Evolutionary conservation across 2,888 invertebrate species (phyloP), one percentile per base, ranked within the genome.

Genomic region (Lepas anatifera): DNA sequence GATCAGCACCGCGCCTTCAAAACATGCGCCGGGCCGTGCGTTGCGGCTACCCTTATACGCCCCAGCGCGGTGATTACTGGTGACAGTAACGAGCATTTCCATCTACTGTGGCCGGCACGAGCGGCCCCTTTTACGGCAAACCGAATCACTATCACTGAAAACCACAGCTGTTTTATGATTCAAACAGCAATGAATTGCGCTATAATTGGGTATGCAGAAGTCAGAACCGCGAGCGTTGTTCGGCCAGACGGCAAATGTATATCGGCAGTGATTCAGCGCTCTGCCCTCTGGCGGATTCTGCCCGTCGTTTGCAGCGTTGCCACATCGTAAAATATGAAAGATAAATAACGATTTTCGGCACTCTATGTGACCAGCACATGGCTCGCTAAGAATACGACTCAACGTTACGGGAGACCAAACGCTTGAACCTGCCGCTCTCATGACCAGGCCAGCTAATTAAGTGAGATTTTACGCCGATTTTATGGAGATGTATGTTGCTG

Each of bases 281-380:
- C 11, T 3, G 32, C 32, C 32, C 18, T 1, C 11, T 3, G 32
- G 18, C 32, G 18, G 18, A 22, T 3, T 29, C 18, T 0, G 18
- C 18, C n/a, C 32, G 13, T 16, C 58, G 8, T 58, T 32, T 32
- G 58, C 58, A 58, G 18, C 32, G 18, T 58, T 58, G 58, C 58
- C 58, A 58, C 58, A 58, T 58, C 58, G 58, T 58, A 58, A 58
- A 58, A 58, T 58, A 58, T 58, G 58, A 58, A 58, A 58, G 29
- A 58, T 58, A 58, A 58, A 58, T 58, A 58, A 58, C 32, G 58
- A 58, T 58, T 18, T 27, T 27, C 58, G 18, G 58, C 58, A 58
- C 32, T 58, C 16, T 58, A 58, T 58, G 58, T 58, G 58, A 29
- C n/a, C 32, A 18, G 58, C 29, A 25, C 58, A 58, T 32, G 58